These are phyloP conservation scores for Agrilus biguttatus DNA, from an alignment of 2,888 invertebrate species.

Conservation along the genomic window DNA sequence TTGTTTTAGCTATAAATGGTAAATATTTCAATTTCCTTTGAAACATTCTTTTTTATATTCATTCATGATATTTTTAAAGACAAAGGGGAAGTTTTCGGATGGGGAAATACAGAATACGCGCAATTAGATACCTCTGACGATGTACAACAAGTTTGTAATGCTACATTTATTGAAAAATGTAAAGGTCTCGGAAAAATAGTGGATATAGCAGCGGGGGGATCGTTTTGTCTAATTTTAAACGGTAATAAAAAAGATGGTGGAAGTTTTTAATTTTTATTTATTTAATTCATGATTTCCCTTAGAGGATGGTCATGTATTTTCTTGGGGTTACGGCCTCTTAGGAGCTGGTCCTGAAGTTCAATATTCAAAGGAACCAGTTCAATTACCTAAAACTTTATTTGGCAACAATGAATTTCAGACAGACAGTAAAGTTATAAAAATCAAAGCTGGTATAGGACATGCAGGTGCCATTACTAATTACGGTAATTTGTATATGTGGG, in stretches of 20 bases:
- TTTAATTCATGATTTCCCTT: slow-evolving; percentile 13
- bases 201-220: slow-evolving; percentile 75
- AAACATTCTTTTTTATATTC: slow-evolving; percentile 7
- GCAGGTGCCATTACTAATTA: slow-evolving; percentile 68
- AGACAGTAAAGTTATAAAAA: slow-evolving; percentile 45
- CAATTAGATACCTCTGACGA: slow-evolving; percentile 50
- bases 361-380: slow-evolving; percentile 47
- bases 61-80: slow-evolving; percentile 35
- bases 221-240: slow-evolving; percentile 71
- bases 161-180: slow-evolving; percentile 49
- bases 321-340: slow-evolving; percentile 89
- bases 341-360: slow-evolving; percentile 75
- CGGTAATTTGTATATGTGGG: slow-evolving; percentile 87
- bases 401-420: slow-evolving; percentile 73
- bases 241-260: slow-evolving; percentile 33
- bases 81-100: slow-evolving; percentile 84
- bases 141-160: slow-evolving; percentile 58
- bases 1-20: slow-evolving; percentile 80
- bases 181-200: slow-evolving; percentile 57
- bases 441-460: slow-evolving; percentile 60
- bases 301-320: slow-evolving; percentile 74
- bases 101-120: slow-evolving; percentile 92
- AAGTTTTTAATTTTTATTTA: slow-evolving; percentile 4
- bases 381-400: slow-evolving; percentile 68
- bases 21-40: slow-evolving; percentile 10